These are phyloP conservation scores for Macrophya alboannulata DNA, from an alignment of 2,888 invertebrate genomes.

Conservation along the genomic window DNA sequence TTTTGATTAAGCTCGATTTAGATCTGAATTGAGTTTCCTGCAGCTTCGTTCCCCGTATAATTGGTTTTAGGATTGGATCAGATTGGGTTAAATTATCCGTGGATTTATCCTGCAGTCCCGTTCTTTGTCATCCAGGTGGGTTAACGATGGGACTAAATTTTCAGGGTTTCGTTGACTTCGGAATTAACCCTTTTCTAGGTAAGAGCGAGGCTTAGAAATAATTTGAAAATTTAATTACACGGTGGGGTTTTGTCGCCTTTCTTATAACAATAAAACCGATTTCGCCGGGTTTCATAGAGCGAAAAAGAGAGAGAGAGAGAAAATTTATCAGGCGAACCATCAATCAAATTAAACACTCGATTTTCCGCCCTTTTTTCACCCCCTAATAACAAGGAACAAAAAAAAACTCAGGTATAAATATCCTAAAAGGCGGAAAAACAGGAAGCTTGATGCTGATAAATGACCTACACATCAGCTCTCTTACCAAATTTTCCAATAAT, in stretches of 20 bases:
- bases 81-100: conserved; percentile 19
- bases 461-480: background rate
- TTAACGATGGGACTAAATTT: conserved; percentile 13
- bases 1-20: conserved; percentile 6
- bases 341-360: conserved; percentile 26
- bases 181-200: background rate
- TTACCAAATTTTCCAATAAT: background rate
- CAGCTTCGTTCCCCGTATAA: background rate
- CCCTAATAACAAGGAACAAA: background rate
- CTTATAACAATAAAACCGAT: background rate
- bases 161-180: conserved; percentile 3
- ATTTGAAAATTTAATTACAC: conserved; percentile 41
- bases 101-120: background rate
- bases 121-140: background rate
- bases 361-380: background rate
- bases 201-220: background rate
- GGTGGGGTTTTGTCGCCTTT: background rate
- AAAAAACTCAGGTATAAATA: background rate
- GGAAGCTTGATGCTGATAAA: conserved; percentile 2
- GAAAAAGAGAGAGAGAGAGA: background rate
- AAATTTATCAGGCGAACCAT: background rate
- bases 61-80: background rate
- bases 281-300: too few species aligned
- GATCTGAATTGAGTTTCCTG: conserved; percentile 2
- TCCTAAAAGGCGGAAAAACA: background rate